These are phyloP conservation scores for Nemotelus nigrinus DNA, from an alignment of 2,888 invertebrate genomes.

Conservation along the genomic window DNA sequence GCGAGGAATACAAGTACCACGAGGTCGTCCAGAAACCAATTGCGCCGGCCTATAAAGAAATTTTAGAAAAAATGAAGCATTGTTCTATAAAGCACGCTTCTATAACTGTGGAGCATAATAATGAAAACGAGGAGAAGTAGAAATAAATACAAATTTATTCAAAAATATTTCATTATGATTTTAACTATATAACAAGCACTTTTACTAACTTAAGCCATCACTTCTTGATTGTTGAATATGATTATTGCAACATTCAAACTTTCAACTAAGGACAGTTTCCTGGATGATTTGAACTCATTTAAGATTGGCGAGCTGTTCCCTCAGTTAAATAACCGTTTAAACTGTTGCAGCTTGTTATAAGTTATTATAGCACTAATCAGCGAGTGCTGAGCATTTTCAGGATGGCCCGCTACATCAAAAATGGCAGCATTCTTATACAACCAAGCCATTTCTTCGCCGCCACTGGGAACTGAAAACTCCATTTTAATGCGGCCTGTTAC, in stretches of 20 bases:
- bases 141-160: neutral
- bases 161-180: neutral
- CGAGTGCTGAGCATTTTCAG: slow-evolving; percentile 67
- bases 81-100: slow-evolving; percentile 63
- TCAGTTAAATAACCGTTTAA: slow-evolving; percentile 62
- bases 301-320: too few relatives aligned
- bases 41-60: slow-evolving; percentile 78
- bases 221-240: too few relatives aligned
- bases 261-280: too few relatives aligned
- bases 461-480: slow-evolving; percentile 69
- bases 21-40: slow-evolving; percentile 80
- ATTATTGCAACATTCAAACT: too few relatives aligned
- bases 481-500: slow-evolving; percentile 67
- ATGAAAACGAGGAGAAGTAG: neutral
- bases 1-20: slow-evolving; percentile 73
- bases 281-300: too few relatives aligned
- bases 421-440: slow-evolving; percentile 74
- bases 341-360: slow-evolving; percentile 67
- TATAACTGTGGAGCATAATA: slow-evolving; percentile 58
- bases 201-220: neutral
- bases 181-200: neutral
- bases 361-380: slow-evolving; percentile 71
- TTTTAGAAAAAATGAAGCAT: slow-evolving; percentile 69
- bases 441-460: slow-evolving; percentile 72
- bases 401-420: slow-evolving; percentile 66